These are phyloP conservation scores for Malurus alboscapulatus DNA, from an alignment of 2,113 vertebrate species.

Conservation along the genomic window DNA sequence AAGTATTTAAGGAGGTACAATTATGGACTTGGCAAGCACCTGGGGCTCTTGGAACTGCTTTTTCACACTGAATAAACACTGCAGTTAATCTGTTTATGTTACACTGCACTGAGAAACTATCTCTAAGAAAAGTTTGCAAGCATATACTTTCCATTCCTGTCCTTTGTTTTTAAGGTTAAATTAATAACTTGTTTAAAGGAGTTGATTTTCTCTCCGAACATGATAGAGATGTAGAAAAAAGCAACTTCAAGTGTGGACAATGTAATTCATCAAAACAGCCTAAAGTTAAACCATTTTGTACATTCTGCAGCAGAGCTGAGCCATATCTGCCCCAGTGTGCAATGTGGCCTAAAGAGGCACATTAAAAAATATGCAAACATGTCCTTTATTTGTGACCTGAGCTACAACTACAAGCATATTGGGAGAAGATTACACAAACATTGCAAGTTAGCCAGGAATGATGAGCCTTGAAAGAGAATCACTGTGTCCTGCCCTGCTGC, in stretches of 20 bases:
- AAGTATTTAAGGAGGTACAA: conserved; percentile 85
- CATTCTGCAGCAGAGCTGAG: not conserved
- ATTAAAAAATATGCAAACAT: not conserved
- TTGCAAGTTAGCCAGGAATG: not conserved
- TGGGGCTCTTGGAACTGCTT: conserved; percentile 80
- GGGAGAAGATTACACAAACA: not conserved
- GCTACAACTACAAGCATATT: not conserved
- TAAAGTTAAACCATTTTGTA: not conserved
- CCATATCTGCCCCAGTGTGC: not conserved
- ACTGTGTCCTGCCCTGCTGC: not conserved
- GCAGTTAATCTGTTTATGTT: conserved; percentile 80
- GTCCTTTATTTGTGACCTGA: not conserved
- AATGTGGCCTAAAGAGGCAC: not conserved
- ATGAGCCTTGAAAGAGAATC: not conserved
- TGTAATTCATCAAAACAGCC: not conserved
- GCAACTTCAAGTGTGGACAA: not conserved
- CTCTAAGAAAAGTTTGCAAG: conserved; percentile 73
- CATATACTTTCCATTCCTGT: conserved; percentile 45
- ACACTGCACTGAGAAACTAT: conserved; percentile 70
- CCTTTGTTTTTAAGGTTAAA: conserved; percentile 23
- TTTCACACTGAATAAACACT: conserved; percentile 83
- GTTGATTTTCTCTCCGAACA: conserved; percentile 4
- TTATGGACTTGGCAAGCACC: conserved; percentile 84
- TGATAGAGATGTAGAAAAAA: not conserved
- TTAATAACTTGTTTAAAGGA: conserved; percentile 64